A percentile compares a stretch with the other conserved stretches of the same genome.
Evolutionary conservation across 2,113 vertebrate species (phyloP).

Genomic region (Phodopus roborovskii): DNA sequence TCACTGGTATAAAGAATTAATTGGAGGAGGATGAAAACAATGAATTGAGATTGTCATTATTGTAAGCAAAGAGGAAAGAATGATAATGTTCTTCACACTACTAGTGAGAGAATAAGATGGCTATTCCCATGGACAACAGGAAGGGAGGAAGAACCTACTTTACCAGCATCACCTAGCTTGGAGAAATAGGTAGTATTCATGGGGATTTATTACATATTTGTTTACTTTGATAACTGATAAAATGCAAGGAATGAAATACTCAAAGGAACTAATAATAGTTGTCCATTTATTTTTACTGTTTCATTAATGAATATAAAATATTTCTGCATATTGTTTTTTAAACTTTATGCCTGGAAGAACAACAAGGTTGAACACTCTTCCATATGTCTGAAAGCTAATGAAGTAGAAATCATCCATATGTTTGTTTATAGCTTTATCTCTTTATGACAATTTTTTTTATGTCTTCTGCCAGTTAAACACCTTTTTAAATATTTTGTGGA

Average conservation of each 20-base stretch:
- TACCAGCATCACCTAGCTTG: not conserved
- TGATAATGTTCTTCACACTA: not conserved
- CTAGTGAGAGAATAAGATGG: not conserved
- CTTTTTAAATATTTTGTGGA: slow-evolving; percentile 25
- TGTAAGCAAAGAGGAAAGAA: slow-evolving; percentile 24
- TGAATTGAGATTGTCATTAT: not conserved
- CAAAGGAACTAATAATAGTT: not conserved
- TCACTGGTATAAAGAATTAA: not conserved
- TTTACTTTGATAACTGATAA: not conserved
- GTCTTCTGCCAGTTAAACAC: not conserved
- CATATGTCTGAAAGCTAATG: slow-evolving; percentile 50
- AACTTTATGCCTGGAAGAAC: slow-evolving; percentile 32
- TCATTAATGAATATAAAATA: slow-evolving; percentile 10
- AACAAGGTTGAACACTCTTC: not conserved
- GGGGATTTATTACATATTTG: not conserved
- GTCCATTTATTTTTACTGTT: not conserved
- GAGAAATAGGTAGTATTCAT: not conserved
- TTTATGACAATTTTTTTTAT: not conserved
- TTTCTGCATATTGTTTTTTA: not conserved
- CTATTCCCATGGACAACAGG: not conserved
- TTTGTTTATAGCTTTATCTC: slow-evolving; percentile 22
- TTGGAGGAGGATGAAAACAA: not conserved
- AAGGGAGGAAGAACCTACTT: not conserved
- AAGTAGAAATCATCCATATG: slow-evolving; percentile 63
- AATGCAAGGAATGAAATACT: not conserved